Conservation (phyloP, 2,113 vertebrate species). For the Genyomyrus donnyi region DNA sequence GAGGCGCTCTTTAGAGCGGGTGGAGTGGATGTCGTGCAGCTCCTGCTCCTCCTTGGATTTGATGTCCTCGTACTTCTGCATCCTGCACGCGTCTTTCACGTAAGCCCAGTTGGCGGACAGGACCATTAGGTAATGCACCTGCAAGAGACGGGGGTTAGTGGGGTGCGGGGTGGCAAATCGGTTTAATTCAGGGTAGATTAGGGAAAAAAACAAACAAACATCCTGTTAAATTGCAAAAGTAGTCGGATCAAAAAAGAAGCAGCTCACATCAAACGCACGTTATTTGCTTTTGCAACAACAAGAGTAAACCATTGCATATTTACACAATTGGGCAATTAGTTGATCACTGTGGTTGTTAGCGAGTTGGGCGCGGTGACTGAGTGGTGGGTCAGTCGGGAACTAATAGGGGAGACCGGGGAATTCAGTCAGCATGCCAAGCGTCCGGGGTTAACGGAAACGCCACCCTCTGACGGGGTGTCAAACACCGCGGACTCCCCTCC, state of each 20-base stretch:
- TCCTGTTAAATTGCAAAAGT: not conserved
- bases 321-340: not conserved
- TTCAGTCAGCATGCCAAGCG: not conserved
- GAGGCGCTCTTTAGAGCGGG: slow-evolving; percentile 84
- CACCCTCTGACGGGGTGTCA: not conserved
- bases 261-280: not conserved
- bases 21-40: slow-evolving; percentile 81
- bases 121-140: slow-evolving; percentile 99
- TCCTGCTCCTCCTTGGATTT: slow-evolving; percentile 99
- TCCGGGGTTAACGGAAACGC: not conserved
- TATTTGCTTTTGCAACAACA: not conserved
- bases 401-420: not conserved
- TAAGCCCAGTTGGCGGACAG: slow-evolving; percentile 98
- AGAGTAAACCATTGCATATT: not conserved
- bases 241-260: not conserved
- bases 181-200: not conserved
- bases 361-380: not conserved
- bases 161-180: not conserved
- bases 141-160: slow-evolving; percentile 38
- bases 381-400: not conserved
- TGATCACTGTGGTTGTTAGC: not conserved
- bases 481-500: not conserved
- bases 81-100: slow-evolving; percentile 94
- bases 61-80: slow-evolving; percentile 99
- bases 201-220: not conserved